These are phyloP conservation scores for Callipepla squamata DNA, from an alignment of 2,113 vertebrate species.

Conservation along the genomic window DNA sequence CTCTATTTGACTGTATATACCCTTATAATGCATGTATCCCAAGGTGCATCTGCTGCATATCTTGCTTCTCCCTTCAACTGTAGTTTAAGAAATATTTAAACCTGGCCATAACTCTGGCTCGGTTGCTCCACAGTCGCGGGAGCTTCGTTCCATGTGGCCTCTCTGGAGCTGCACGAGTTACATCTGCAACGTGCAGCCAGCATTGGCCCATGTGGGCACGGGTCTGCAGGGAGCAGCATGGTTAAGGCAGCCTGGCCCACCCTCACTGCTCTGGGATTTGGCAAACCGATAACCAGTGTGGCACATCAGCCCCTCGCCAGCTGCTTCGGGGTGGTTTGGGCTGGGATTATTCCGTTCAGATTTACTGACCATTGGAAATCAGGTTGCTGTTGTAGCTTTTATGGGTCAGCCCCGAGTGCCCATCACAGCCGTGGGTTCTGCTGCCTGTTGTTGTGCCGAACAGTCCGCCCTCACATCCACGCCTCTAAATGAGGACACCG, in stretches of 20 bases:
- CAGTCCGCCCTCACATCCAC: conserved; percentile 75
- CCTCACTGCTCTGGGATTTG: too few species aligned
- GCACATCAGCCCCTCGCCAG: accelerated
- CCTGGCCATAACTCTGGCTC: conserved; percentile 1
- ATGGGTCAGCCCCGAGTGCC: too few species aligned
- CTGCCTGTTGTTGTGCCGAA: conserved; percentile 48
- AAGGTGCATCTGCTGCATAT: conserved; percentile 24
- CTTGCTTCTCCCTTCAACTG: conserved; percentile 24
- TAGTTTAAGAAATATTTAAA: conserved; percentile 62
- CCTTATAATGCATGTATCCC: conserved; percentile 66
- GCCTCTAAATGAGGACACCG: conserved; percentile 79
- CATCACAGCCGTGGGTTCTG: background rate
- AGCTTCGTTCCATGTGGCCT: background rate
- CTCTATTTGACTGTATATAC: conserved; percentile 67
- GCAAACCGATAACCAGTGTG: too few species aligned
- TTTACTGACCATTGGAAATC: background rate
- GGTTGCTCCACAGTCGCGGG: accelerated
- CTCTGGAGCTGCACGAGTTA: background rate
- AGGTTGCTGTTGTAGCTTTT: background rate
- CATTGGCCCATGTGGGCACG: too few species aligned
- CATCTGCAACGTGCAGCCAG: too few species aligned
- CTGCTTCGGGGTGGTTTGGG: background rate
- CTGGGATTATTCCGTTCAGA: background rate
- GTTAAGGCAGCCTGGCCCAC: too few species aligned
- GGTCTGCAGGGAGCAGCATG: background rate